Conservation (phyloP, 2,797 vertebrate species). For the Florisuga fusca region DNA sequence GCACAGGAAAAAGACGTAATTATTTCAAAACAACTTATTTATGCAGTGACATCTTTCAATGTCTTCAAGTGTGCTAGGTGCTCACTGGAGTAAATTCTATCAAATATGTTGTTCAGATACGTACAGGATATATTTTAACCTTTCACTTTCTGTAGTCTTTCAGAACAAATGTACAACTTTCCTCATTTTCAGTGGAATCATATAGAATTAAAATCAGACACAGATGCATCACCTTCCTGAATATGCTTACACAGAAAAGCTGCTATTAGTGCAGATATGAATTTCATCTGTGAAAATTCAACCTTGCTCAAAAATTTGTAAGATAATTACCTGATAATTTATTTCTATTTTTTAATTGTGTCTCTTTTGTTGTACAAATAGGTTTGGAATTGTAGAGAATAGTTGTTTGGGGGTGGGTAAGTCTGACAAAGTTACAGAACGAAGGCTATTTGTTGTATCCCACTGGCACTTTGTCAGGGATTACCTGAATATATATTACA, state of each 20-base stretch:
- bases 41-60: neutral
- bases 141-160: neutral
- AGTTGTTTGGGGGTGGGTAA: rapidly evolving
- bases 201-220: neutral
- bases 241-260: neutral
- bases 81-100: neutral
- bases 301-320: neutral
- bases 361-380: neutral
- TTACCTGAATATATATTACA: neutral
- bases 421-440: neutral
- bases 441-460: neutral
- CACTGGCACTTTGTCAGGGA: neutral
- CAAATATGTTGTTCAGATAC: neutral
- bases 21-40: neutral
- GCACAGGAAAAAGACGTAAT: neutral
- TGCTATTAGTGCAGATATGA: neutral
- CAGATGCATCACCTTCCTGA: neutral
- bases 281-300: neutral
- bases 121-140: neutral
- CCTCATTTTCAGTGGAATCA: neutral
- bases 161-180: neutral
- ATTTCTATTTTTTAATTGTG: neutral
- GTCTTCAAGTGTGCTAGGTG: neutral
- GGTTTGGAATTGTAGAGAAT: neutral
- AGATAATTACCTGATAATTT: neutral